phyloP scores from a whole-genome alignment of 2,797 vertebrate genomes.

The Pangasius krempfi region DNA sequence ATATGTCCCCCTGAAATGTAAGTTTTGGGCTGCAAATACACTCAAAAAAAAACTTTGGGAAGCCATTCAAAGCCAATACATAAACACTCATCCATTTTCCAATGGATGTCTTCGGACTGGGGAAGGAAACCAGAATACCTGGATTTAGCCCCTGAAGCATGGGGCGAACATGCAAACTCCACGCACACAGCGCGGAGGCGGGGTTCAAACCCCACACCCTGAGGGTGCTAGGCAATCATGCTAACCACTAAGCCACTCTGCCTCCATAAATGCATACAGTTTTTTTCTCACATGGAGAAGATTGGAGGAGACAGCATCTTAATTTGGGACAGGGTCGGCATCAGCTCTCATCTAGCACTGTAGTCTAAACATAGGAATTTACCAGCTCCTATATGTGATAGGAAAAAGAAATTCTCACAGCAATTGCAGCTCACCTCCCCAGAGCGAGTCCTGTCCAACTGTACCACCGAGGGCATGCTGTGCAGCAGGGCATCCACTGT shows the following conservation, averaged over 20 bases:
- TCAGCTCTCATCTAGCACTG: not conserved
- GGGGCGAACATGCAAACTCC: too few species aligned
- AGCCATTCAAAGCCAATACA: not conserved
- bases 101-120: too few species aligned
- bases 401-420: not conserved
- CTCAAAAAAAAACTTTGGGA: not conserved
- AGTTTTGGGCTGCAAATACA: not conserved
- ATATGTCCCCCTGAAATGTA: not conserved
- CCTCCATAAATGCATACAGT: too few species aligned
- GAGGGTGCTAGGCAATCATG: too few species aligned
- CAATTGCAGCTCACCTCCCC: slow-evolving; percentile 83
- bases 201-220: too few species aligned
- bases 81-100: too few species aligned
- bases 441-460: slow-evolving; percentile 76
- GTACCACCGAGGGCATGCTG: slow-evolving; percentile 85
- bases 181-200: too few species aligned
- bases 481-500: slow-evolving; percentile 83
- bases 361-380: not conserved
- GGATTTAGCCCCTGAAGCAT: too few species aligned
- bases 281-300: not conserved
- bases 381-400: not conserved
- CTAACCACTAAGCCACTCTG: too few species aligned
- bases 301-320: not conserved
- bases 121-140: too few species aligned
- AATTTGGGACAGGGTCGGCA: not conserved